Evolutionary conservation across 2,888 invertebrate species (phyloP).

Genomic region (Zhuqinia jingwanae): DNA sequence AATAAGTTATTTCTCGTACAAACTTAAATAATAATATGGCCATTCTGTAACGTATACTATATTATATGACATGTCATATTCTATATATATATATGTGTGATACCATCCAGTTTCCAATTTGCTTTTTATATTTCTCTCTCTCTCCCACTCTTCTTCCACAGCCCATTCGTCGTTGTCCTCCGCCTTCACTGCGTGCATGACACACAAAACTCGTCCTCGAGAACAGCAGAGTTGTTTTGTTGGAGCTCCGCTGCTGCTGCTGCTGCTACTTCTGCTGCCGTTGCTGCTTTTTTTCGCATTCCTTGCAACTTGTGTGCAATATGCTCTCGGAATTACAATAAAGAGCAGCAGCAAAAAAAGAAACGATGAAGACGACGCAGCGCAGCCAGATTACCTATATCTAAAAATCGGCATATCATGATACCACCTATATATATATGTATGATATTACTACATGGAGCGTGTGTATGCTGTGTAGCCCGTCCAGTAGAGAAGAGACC

Average conservation of each 20-base stretch:
- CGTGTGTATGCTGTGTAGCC: background rate
- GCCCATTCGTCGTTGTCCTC: conserved; percentile 56
- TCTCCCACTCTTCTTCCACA: conserved; percentile 22
- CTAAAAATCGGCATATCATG: conserved; percentile 45
- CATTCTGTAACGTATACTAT: no score
- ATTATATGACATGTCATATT: no score
- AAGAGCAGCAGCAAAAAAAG: conserved; percentile 51
- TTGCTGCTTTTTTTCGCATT: conserved; percentile 60
- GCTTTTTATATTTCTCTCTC: conserved; percentile 22
- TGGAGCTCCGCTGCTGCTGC: conserved; percentile 47
- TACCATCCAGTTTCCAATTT: conserved; percentile 36
- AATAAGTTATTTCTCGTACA: no score
- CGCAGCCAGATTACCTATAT: conserved; percentile 68
- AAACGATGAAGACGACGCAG: conserved; percentile 62
- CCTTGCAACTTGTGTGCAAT: conserved; percentile 71
- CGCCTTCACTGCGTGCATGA: conserved; percentile 70
- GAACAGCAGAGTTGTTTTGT: conserved; percentile 37
- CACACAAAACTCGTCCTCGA: conserved; percentile 71
- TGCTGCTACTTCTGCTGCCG: conserved; percentile 40
- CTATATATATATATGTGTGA: background rate
- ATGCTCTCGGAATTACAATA: conserved; percentile 72
- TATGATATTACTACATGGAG: background rate
- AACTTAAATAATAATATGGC: no score
- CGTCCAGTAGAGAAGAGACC: background rate
- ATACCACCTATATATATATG: conserved; percentile 1